Evolutionary conservation across 2,888 invertebrate genomes (phyloP).

Genomic region (Euplagia quadripunctaria): DNA sequence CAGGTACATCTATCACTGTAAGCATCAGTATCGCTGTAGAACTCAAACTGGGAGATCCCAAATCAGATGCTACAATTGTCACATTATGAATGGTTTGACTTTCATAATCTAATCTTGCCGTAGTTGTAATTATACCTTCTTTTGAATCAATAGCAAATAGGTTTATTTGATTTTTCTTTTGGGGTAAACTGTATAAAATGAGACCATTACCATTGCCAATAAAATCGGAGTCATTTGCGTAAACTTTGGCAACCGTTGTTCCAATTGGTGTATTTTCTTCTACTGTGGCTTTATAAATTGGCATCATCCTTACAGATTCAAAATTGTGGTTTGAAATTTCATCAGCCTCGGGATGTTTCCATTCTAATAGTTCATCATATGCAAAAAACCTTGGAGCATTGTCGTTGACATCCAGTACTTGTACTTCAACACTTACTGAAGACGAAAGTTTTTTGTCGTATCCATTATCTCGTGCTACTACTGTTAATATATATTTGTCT

Average conservation of each 20-base stretch:
- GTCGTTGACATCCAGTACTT: constrained; percentile 94
- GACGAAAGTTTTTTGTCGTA: constrained; percentile 88
- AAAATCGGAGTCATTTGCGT: constrained; percentile 95
- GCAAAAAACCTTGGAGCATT: constrained; percentile 93
- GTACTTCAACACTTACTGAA: constrained; percentile 93
- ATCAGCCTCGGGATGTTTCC: constrained; percentile 82
- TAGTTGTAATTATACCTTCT: constrained; percentile 93
- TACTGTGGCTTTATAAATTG: constrained; percentile 92
- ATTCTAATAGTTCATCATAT: constrained; percentile 89
- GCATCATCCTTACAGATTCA: constrained; percentile 87
- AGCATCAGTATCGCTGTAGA: constrained; percentile 92
- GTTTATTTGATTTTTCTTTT: constrained; percentile 88
- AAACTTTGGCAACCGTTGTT: constrained; percentile 91
- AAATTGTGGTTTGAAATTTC: constrained; percentile 84
- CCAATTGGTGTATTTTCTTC: constrained; percentile 93
- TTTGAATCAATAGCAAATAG: constrained; percentile 94
- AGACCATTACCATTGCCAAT: constrained; percentile 95
- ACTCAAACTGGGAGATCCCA: constrained; percentile 94
- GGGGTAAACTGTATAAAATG: constrained; percentile 92
- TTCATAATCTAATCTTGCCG: constrained; percentile 91
- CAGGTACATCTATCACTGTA: constrained; percentile 90
- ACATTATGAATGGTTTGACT: constrained; percentile 90
- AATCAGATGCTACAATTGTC: constrained; percentile 93
- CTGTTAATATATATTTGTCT: constrained; percentile 90
- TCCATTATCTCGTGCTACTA: constrained; percentile 92